Evolutionary conservation across 1,140 invertebrate species (phyloP).

Genomic region (Lordiphosa stackelbergi): DNA sequence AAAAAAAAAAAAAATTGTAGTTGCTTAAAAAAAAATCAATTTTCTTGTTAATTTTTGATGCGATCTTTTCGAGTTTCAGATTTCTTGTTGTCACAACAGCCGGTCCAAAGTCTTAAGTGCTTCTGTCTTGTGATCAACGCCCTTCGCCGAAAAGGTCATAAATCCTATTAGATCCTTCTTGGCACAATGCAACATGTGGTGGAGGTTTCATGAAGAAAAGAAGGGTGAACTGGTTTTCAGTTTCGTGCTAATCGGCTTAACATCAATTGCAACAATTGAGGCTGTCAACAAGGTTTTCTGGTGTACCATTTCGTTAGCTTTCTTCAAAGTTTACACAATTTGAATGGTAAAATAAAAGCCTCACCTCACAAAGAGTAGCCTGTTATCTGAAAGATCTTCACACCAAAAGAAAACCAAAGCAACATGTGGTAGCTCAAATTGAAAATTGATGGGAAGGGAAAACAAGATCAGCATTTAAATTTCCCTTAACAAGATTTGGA

Average conservation of each 20-base stretch:
- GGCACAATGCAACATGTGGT: slow-evolving; percentile 4
- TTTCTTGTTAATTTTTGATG: slow-evolving; percentile 11
- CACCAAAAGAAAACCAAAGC: background rate
- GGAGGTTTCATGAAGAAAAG: background rate
- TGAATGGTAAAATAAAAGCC: background rate
- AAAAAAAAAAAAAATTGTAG: slow-evolving; percentile 1
- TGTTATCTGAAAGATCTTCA: slow-evolving; percentile 9
- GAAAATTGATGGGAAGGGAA: slow-evolving; percentile 2
- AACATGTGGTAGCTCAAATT: slow-evolving; percentile 9
- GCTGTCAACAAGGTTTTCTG: slow-evolving; percentile 9
- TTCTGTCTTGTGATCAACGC: slow-evolving; percentile 12
- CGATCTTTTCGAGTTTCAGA: slow-evolving; percentile 1
- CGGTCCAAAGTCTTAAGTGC: slow-evolving; percentile 4
- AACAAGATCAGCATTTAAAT: slow-evolving; percentile 10
- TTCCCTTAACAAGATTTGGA: slow-evolving; percentile 3
- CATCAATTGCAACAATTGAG: slow-evolving; percentile 7
- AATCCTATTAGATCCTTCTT: slow-evolving; percentile 15
- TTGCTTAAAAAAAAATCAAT: background rate
- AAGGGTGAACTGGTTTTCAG: slow-evolving; percentile 2
- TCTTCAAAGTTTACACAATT: background rate
- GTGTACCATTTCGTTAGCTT: background rate
- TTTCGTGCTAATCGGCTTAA: slow-evolving; percentile 11
- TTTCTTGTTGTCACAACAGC: slow-evolving; percentile 12
- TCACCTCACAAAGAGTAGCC: background rate
- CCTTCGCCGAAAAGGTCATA: slow-evolving; percentile 6